Evolutionary conservation across 2,797 vertebrate genomes (phyloP).

Genomic region (Corythornis leucogaster): DNA sequence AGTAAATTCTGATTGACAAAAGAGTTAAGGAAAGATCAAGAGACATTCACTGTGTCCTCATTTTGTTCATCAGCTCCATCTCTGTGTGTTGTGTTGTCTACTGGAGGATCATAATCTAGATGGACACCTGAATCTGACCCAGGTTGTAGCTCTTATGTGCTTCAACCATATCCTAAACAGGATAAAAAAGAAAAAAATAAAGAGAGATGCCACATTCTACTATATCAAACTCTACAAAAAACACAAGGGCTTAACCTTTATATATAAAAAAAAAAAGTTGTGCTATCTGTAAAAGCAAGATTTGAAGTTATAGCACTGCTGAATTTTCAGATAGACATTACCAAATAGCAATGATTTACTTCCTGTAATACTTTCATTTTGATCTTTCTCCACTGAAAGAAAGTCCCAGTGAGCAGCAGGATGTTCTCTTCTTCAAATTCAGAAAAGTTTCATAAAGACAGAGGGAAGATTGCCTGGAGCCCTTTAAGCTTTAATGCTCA

Average conservation of each 20-base stretch:
- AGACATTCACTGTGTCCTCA: neutral
- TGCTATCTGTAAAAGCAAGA: neutral
- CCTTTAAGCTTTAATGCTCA: neutral
- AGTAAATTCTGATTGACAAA: neutral
- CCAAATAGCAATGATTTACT: neutral
- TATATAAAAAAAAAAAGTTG: neutral
- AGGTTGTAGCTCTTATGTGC: neutral
- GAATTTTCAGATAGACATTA: neutral
- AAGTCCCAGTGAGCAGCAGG: neutral
- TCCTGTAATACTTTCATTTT: neutral
- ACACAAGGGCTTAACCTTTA: neutral
- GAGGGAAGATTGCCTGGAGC: neutral
- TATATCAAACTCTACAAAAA: neutral
- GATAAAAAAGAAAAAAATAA: neutral
- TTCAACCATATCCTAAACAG: neutral
- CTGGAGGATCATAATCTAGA: neutral
- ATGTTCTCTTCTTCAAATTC: neutral
- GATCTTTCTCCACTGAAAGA: neutral
- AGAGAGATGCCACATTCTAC: rapidly evolving
- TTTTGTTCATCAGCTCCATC: neutral
- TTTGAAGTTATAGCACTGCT: neutral
- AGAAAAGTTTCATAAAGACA: neutral
- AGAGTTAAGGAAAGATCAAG: neutral
- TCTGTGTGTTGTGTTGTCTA: neutral
- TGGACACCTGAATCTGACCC: neutral